Percentiles rank a stretch among this genome's conserved stretches.
Conservation (phyloP, 2,113 vertebrate genomes). For the Chascanopsetta lugubris region DNA sequence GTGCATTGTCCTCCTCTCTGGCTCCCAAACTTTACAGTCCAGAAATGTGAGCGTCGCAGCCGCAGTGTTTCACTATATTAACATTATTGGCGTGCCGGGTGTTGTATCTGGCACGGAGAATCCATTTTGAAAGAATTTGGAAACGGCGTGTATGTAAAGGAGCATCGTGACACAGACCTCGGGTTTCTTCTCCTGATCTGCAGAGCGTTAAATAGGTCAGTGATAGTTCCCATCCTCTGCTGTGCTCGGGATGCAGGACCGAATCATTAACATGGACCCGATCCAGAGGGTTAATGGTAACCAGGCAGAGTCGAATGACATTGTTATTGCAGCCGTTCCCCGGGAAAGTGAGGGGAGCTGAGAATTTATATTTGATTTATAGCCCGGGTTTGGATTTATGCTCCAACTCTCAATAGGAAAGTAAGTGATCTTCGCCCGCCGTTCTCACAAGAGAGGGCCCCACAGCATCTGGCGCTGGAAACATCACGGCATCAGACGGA, state of each 20-base stretch:
- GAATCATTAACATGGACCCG: slow-evolving; percentile 72
- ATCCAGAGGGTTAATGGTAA: slow-evolving; percentile 76
- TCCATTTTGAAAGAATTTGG: slow-evolving; percentile 58
- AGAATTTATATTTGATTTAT: slow-evolving; percentile 82
- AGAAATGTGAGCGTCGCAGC: slow-evolving; percentile 69
- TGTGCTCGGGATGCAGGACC: slow-evolving; percentile 64
- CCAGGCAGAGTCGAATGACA: slow-evolving; percentile 77
- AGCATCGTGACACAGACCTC: slow-evolving; percentile 64
- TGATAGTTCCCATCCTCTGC: slow-evolving; percentile 62
- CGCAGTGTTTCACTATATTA: slow-evolving; percentile 53
- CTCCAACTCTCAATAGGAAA: slow-evolving; percentile 70
- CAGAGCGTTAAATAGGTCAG: slow-evolving; percentile 74
- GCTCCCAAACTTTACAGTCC: slow-evolving; percentile 67
- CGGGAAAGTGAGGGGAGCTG: slow-evolving; percentile 72
- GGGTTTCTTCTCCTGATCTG: slow-evolving; percentile 64
- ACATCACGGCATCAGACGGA: slow-evolving; percentile 70
- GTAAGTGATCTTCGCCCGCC: slow-evolving; percentile 70
- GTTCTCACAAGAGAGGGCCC: slow-evolving; percentile 64
- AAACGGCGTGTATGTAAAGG: slow-evolving; percentile 61
- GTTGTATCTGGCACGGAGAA: slow-evolving; percentile 75
- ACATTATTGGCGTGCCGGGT: slow-evolving; percentile 66
- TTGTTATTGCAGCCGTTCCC: slow-evolving; percentile 78
- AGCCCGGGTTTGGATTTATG: slow-evolving; percentile 76
- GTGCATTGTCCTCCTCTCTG: slow-evolving; percentile 74
- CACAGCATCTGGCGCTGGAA: slow-evolving; percentile 75